Evolutionary conservation across 2,113 vertebrate genomes (phyloP), one percentile per base, ranked within the genome.

Genomic region (Petromus typicus): DNA sequence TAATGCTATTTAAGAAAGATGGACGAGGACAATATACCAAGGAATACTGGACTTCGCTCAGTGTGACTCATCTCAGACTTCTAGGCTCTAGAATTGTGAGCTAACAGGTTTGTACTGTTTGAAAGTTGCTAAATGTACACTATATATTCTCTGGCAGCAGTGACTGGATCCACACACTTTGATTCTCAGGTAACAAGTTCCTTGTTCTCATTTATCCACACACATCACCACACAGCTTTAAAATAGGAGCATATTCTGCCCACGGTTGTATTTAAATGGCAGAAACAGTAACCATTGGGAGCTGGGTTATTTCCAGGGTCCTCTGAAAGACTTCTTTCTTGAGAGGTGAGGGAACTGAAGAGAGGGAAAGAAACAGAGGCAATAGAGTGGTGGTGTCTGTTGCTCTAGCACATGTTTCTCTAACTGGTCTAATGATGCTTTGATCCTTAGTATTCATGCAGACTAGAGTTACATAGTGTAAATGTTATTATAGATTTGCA

Each of bases 271-370:
- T 64, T 87, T 51, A 3, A 4, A 54, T 76, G 14, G 25, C 0
- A 1, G 56, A 93, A 94, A 61, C 17, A 84, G 10, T 75, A 13
- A 30, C 32, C 40, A 64, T 2, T 14, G 22, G 34, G 9, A 87
- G n/a, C 27, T 51, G 5, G 30, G 2, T 5, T 86, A 73, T n/a
- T 32, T 67, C 56, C 43, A 48, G 4, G 25, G 6, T 66, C 57
- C 86, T 94, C 63, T 69, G 66, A 89, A 34, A n/a, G 14, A 51
- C 56, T 92, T 91, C n/a, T 83, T 76, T 64, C 22, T 75, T 37
- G 43, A 82, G 20, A 93, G 13, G 32, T 87, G 43, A 66, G 18
- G 27, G 40, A 73, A 43, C 11, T 45, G 75, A 76, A 40, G 48
- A 40, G 8, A 34, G 37, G 1, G 10, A 51, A 84, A 51, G 6